Percentiles rank a stretch among this genome's conserved stretches.
Evolutionary conservation across 1,140 invertebrate species (phyloP).

Genomic region (Lordiphosa clarofinis): DNA sequence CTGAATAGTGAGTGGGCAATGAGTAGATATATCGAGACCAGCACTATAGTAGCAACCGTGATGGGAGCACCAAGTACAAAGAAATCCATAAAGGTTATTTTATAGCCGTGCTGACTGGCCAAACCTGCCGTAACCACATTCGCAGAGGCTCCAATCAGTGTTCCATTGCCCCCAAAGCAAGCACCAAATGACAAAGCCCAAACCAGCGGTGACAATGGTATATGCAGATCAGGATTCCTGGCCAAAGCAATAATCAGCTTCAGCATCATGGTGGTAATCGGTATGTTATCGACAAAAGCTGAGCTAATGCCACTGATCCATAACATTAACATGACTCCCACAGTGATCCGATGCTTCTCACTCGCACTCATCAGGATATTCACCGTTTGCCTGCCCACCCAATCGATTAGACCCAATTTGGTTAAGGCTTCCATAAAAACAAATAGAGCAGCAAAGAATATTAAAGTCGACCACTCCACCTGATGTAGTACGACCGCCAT

Average conservation of each 20-base stretch:
- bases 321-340: conserved; percentile 85
- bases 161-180: conserved; percentile 89
- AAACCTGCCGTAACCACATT: conserved; percentile 89
- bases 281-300: conserved; percentile 89
- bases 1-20: conserved; percentile 83
- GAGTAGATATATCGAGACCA: conserved; percentile 84
- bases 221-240: conserved; percentile 81
- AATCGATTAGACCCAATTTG: conserved; percentile 84
- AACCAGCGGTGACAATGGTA: conserved; percentile 85
- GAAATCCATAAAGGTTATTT: conserved; percentile 82
- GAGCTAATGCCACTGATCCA: conserved; percentile 87
- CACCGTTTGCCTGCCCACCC: conserved; percentile 84
- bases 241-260: conserved; percentile 83
- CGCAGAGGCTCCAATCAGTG: conserved; percentile 88
- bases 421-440: conserved; percentile 88
- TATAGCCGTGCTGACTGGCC: conserved; percentile 89
- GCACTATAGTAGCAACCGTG: conserved; percentile 83
- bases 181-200: conserved; percentile 88
- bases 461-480: conserved; percentile 88
- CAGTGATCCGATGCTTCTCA: conserved; percentile 81
- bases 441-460: conserved; percentile 89
- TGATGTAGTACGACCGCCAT: conserved; percentile 85
- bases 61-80: conserved; percentile 87
- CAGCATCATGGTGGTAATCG: conserved; percentile 90
- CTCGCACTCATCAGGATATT: conserved; percentile 82